These are phyloP conservation scores for Gymnorhina tibicen DNA, from an alignment of 2,113 vertebrate species.

Conservation along the genomic window DNA sequence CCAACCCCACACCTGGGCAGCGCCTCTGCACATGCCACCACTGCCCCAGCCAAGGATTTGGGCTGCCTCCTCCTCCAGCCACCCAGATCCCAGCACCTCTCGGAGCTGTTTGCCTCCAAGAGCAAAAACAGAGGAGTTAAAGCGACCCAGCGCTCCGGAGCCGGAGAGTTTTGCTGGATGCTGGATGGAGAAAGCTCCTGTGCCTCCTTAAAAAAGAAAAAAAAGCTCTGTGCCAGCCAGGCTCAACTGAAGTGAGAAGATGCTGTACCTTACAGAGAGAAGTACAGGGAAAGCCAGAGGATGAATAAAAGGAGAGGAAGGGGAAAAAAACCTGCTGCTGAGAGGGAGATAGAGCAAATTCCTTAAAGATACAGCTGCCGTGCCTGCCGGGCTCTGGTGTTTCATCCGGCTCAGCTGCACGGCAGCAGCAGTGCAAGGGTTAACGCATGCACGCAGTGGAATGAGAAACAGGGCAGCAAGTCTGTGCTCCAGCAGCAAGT, in stretches of 20 bases:
- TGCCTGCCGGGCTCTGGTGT: not conserved
- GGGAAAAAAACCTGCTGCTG: not conserved
- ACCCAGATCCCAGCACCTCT: not conserved
- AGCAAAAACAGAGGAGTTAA: not conserved
- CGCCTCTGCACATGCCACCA: not conserved
- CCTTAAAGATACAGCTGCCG: not conserved
- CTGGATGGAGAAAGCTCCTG: not conserved
- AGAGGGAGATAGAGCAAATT: not conserved
- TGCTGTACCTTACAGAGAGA: not conserved
- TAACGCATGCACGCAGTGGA: not conserved
- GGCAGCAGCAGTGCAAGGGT: not conserved
- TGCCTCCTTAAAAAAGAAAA: slow-evolving; percentile 39
- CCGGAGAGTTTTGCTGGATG: not conserved
- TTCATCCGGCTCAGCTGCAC: not conserved
- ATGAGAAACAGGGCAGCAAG: not conserved
- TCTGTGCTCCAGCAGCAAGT: not conserved
- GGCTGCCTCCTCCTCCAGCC: not conserved
- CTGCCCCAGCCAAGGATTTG: not conserved
- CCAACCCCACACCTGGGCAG: not conserved
- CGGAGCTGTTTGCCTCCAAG: not conserved
- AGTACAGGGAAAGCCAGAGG: not conserved
- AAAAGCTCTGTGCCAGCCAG: not conserved
- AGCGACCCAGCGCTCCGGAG: not conserved
- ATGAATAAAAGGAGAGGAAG: not conserved
- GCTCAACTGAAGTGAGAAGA: not conserved